Percentiles rank a stretch among this genome's conserved stretches.
phyloP scores from a whole-genome alignment of 2,113 vertebrate genomes.

The Amazona vittata region DNA sequence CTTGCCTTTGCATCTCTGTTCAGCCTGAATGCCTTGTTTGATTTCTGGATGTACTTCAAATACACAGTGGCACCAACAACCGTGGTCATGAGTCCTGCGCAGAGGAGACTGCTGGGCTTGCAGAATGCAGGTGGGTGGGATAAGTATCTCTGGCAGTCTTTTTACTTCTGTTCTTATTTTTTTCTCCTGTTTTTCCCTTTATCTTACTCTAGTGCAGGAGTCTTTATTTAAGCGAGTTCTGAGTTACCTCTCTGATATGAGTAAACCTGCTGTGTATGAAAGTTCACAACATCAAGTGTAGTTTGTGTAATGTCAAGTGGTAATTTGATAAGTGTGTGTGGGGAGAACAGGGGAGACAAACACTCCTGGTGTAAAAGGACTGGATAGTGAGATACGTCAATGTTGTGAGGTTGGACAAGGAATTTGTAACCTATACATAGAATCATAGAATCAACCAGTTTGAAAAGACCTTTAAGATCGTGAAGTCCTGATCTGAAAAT shows the following conservation, averaged over 20 bases:
- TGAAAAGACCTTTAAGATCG: not conserved
- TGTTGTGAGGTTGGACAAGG: not conserved
- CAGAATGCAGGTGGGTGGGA: slow-evolving; percentile 74
- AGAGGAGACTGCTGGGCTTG: slow-evolving; percentile 87
- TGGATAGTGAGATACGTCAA: too few relatives aligned
- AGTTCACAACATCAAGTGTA: not conserved
- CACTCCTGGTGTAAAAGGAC: rapidly evolving
- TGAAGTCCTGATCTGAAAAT: not conserved
- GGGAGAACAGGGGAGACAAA: not conserved
- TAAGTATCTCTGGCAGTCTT: not conserved
- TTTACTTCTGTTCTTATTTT: not conserved
- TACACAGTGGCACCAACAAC: slow-evolving; percentile 87
- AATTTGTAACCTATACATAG: not conserved
- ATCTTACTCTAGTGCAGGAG: not conserved
- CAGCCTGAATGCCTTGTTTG: slow-evolving; percentile 92
- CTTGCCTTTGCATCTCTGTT: slow-evolving; percentile 87
- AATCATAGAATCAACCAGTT: not conserved
- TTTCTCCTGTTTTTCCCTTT: not conserved
- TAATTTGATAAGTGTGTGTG: not conserved
- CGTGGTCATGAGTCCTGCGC: slow-evolving; percentile 82
- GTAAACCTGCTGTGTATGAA: not conserved
- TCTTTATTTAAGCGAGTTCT: not conserved
- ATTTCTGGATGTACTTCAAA: slow-evolving; percentile 97
- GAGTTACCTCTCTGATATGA: not conserved
- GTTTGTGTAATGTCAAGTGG: not conserved